Base-by-base conservation (phyloP, 1,140 invertebrate species). In the Pseudomyrmex sp. region DNA sequence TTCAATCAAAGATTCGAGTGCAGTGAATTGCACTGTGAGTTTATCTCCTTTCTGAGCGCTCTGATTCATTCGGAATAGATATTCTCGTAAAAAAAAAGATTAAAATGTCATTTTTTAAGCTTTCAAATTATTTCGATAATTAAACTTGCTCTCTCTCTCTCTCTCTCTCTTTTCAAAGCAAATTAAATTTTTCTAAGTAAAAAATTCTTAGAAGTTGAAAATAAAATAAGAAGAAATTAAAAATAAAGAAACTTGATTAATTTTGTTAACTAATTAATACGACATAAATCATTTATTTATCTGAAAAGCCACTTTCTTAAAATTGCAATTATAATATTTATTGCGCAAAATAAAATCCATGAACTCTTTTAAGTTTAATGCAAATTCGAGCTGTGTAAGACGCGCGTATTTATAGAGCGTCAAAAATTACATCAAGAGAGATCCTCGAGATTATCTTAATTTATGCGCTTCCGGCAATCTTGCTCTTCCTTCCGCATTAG, bases 401-500 rank as follows among this genome's bases (percentile, higher is more conserved):
- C n/a, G 4, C 52, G n/a, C 13, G 10, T 59, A 70, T 70, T 69
- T 70, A 79, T 70, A 20, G 13, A 52, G 13, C 18, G 10, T 1
- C 10, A 48, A 35, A 35, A 61, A 15, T 72, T 23, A 48, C 48
- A 72, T 61, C 26, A 52, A 54, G 54, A 68, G n/a, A 35, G 15
- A 59, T 48, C 44, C 48, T 61, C 12, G 20, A 48, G 66, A 70
- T 80, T n/a, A 10, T 10, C 66, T 80, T 80, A 80, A 72, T 72
- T 80, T 70, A 80, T 72, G 66, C 65, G 44, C 48, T 46, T 72
- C 54, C 44, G n/a, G 54, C 76, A 80, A 80, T 72, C 76, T 59
- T 59, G 66, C 66, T 70, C 20, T n/a, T 48, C 8, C 66, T 80
- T 80, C 46, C 76, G 76, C 76, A 58, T 80, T 80, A 80, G 54